Percentiles rank a stretch among this genome's conserved stretches.
These are phyloP conservation scores for Bothrops jararaca DNA, from an alignment of 2,113 vertebrate genomes.

Conservation along the genomic window DNA sequence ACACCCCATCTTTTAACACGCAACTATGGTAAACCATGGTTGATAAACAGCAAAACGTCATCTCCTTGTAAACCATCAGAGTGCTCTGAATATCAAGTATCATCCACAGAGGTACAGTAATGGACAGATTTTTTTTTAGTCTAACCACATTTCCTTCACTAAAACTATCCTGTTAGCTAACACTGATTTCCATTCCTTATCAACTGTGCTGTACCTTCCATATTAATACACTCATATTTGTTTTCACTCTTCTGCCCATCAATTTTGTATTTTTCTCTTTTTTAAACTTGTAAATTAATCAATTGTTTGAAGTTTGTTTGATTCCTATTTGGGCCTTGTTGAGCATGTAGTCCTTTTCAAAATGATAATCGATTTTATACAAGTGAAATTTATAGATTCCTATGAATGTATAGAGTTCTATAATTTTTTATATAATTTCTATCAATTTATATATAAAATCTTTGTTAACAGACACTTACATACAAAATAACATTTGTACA, in stretches of 20 bases:
- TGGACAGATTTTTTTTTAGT: conserved; percentile 57
- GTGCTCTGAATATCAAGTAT: conserved; percentile 88
- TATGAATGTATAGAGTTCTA: background rate
- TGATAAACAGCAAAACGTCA: conserved; percentile 99
- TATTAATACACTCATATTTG: conserved; percentile 40
- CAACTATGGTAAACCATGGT: conserved; percentile 99
- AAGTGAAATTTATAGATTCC: background rate
- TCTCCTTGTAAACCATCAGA: conserved; percentile 94
- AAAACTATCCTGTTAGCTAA: conserved; percentile 61
- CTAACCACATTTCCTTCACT: conserved; percentile 59
- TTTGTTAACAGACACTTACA: background rate
- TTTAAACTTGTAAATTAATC: background rate
- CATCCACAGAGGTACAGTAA: conserved; percentile 96
- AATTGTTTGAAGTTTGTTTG: conserved; percentile 14
- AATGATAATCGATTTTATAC: background rate
- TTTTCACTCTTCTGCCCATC: conserved; percentile 39
- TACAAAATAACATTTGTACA: background rate
- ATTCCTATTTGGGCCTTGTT: background rate
- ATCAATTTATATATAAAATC: background rate
- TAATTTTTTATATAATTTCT: background rate
- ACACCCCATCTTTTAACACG: conserved; percentile 96
- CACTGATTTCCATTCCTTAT: conserved; percentile 56
- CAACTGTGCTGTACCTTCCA: conserved; percentile 33
- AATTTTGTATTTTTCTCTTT: background rate
- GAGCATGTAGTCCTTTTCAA: conserved; percentile 2